These are phyloP conservation scores for Mustela nigripes DNA, from an alignment of 2,113 vertebrate species.

Conservation along the genomic window DNA sequence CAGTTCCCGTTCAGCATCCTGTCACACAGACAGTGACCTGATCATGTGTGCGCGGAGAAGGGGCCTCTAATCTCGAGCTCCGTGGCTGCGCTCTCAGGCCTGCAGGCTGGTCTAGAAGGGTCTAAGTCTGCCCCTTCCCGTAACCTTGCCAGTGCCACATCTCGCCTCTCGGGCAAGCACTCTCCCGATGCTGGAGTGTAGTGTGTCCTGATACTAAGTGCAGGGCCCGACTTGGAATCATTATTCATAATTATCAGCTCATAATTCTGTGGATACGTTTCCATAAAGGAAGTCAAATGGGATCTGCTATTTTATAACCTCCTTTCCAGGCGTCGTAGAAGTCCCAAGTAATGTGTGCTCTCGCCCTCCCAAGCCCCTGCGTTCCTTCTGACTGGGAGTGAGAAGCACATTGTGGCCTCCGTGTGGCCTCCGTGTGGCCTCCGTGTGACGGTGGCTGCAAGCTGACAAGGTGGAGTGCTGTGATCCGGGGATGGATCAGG, in stretches of 20 bases:
- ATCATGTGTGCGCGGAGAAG: neutral
- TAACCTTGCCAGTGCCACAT: neutral
- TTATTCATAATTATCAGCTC: neutral
- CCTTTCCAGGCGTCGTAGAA: neutral
- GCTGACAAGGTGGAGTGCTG: fast-evolving
- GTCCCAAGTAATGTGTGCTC: neutral
- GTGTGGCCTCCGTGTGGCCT: no score
- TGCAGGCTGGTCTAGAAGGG: neutral
- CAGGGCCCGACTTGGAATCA: neutral
- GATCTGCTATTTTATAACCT: neutral
- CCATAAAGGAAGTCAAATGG: neutral
- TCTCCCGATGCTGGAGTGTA: neutral
- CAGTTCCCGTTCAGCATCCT: no score
- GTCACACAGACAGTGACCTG: no score
- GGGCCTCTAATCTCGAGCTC: neutral
- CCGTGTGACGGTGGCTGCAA: neutral
- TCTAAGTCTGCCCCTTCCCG: no score
- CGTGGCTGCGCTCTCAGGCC: neutral
- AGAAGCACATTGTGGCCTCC: neutral
- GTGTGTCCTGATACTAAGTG: neutral
- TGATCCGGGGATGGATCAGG: neutral
- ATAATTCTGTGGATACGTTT: neutral
- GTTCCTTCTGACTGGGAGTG: no score
- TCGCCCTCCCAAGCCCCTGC: no score
- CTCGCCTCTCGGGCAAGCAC: no score